Evolutionary conservation across 2,888 invertebrate genomes (phyloP), one percentile per base, ranked within the genome.

Genomic region (Eupithecia inturbata): DNA sequence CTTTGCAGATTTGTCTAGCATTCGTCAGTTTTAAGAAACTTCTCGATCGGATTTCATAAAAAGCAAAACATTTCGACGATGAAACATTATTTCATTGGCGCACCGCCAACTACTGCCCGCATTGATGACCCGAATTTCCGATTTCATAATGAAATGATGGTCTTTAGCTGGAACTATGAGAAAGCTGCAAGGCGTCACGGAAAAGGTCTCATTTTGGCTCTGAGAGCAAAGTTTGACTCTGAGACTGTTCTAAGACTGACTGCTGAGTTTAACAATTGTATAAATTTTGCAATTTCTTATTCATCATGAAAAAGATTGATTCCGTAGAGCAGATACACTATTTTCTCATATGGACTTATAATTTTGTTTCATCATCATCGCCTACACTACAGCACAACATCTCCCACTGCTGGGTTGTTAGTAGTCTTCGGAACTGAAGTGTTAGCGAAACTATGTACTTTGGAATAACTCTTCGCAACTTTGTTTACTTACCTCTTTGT

Each of bases 401-500:
- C n/a, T 9, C n/a, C 45, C 49, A 53, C 22, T 53, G 22, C 10
- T 53, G 57, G 22, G 14, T 19, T 53, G 22, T 53, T 19, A 22
- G 22, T 53, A 22, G 10, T 3, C 49, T n/a, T 57, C 57, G 4
- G 26, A 26, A 57, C 5, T 57, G n/a, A 10, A 7, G 12, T 53
- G 22, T 10, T 49, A 22, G 12, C 3, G 53, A 22, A 53, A 53
- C 53, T 53, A 9, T 53, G n/a, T n/a, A n/a, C n/a, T 57, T 57
- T 26, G 5, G 22, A 26, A 22, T 5, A 57, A 26, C 57, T 57
- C 26, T 57, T 57, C 5, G 4, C 22, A 26, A 14, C 26, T 57
- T 26, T 26, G 22, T 26, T 57, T 4, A 57, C 57, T 67, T 86
- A 89, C 91, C 86, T 90, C 79, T 12, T 81, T 86, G 69, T 91